Evolutionary conservation across 2,113 vertebrate genomes (phyloP), one percentile per base, ranked within the genome.

Genomic region (Delphinus delphis): DNA sequence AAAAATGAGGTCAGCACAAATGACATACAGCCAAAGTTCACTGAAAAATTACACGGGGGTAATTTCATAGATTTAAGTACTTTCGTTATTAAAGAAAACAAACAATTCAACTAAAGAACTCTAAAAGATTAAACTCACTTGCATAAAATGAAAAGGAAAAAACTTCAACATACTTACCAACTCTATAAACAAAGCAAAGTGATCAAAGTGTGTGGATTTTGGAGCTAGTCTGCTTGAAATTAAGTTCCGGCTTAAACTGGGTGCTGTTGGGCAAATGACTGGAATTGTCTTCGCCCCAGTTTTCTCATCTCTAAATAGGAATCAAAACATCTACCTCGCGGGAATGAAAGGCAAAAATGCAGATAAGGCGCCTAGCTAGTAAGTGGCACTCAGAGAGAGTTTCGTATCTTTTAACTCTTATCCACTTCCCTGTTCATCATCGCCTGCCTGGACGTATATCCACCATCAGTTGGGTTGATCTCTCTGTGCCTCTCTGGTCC

Each of bases 71-170:
- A 74, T 80, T 23, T 68, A 81, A 68, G 26, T 60, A 28, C 20
- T 92, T 88, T 62, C 17, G 23, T 80, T 85, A 50, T 85, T 95
- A 62, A 93, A 91, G 82, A 84, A 96, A 89, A 87, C 41, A 89
- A 76, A 13, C 21, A 18, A 28, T 74, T 74, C 85, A 67, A 70
- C 21, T 79, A 4, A 84, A 68, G 67, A 93, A 53, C 68, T 97
- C 77, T 21, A n/a, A 80, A 80, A 63, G 41, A 86, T 74, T 68
- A 14, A 83, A 26, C 15, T 60, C 18, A 14, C 47, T 38, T 60
- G 21, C 17, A n/a, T 44, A 79, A 90, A 58, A 83, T 4, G 26
- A 31, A 71, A 83, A 73, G 17, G 10, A 36, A 79, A 68, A 38
- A 33, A 5, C 21, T 26, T 23, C 9, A n/a, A 31, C 0, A 3